Evolutionary conservation across 2,797 vertebrate genomes (phyloP), one percentile per base, ranked within the genome.

Genomic region (Graptemys geographica): DNA sequence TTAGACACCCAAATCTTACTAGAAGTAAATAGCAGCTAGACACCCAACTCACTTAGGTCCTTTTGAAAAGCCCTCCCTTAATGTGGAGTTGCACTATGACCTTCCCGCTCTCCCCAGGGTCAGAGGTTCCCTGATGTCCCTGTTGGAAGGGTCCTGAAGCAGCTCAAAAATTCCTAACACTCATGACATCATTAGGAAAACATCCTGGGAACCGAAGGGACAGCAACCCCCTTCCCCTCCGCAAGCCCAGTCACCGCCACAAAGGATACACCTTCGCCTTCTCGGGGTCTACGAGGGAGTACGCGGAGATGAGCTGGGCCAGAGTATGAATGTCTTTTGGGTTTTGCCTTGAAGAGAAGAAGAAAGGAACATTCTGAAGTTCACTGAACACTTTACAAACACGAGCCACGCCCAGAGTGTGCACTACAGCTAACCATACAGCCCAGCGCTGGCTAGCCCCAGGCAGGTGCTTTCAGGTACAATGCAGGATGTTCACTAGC

Each of bases 201-300:
- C 5, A 4, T 47, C 47, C 44, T 49, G 69, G 87, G 96, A 90
- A 23, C 31, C 72, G 90, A 94, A 19, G 33, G 1, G 90, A 27
- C 37, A 90, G 33, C 28, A 82, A 85, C 79, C 0, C 1, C 23
- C 16, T 83, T n/a, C 56, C 94, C 72, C 18, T 55, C 62, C 27
- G 82, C 80, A 65, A 11, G 69, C 47, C n/a, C 57, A 56, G 49
- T 23, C 12, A 89, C 80, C 31, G 51, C 78, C 49, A 82, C 82
- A 95, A 98, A 99, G 99, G 99, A 99, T 99, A 99, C 99, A 98
- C 98, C 98, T 99, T 99, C 87, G 99, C 99, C 97, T 99, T 99
- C 86, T 99, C 98, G 0, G 99, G 98, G 98, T 99, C 99, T 93
- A 99, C 99, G 90, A 99, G 98, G 13, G 99, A 99, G 96, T 99